Evolutionary conservation across 2,113 vertebrate species (phyloP).

Genomic region (Archocentrus centrarchus): DNA sequence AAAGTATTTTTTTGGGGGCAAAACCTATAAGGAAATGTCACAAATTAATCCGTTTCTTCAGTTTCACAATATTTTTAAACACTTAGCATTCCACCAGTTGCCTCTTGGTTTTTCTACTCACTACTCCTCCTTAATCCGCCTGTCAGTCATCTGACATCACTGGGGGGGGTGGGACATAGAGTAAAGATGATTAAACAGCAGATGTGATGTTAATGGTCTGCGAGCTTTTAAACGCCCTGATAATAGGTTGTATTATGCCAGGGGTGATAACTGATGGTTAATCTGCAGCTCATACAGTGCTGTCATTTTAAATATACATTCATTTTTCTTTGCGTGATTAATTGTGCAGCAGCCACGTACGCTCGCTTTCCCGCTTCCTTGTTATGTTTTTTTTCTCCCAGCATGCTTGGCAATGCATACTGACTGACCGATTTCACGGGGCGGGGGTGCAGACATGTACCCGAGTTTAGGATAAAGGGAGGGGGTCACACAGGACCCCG

Average conservation of each 20-base stretch:
- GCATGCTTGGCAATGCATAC: background rate
- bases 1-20: background rate
- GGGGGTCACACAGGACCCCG: conserved; percentile 63
- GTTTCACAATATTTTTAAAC: accelerated
- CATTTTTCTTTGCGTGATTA: background rate
- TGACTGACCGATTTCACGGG: conserved; percentile 63
- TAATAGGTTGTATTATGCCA: conserved; percentile 8
- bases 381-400: background rate
- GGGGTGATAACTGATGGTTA: background rate
- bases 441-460: conserved; percentile 70
- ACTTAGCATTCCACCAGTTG: background rate
- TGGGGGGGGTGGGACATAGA: conserved; percentile 12
- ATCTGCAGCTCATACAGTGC: background rate
- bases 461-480: conserved; percentile 51
- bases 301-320: conserved; percentile 1
- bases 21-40: background rate
- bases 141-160: conserved; percentile 41
- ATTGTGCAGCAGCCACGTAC: background rate
- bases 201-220: conserved; percentile 44
- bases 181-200: conserved; percentile 63
- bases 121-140: background rate
- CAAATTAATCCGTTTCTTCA: background rate
- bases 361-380: background rate
- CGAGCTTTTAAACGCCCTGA: conserved; percentile 24
- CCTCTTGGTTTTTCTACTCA: background rate